These are phyloP conservation scores for Bombylius discolor DNA, from an alignment of 2,888 invertebrate species.

Conservation along the genomic window DNA sequence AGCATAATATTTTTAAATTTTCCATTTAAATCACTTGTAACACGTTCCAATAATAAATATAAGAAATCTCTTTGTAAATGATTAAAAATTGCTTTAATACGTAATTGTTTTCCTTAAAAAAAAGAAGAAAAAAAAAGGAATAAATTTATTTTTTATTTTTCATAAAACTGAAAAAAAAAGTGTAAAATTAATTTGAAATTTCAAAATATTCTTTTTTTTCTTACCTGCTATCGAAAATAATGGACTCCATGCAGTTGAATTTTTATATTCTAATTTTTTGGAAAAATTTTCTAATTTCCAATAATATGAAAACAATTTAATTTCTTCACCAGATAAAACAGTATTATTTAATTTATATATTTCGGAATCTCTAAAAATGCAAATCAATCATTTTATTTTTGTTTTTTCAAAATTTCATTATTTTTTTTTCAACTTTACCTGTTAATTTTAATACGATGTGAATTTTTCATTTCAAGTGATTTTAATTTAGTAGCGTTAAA, in stretches of 20 bases:
- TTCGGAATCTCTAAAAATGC: conserved; percentile 6
- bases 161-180: not conserved
- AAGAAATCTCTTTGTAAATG: conserved; percentile 35
- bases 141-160: not conserved
- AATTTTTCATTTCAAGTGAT: not conserved
- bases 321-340: conserved; percentile 17
- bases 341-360: conserved; percentile 14
- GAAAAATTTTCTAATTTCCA: conserved; percentile 35
- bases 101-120: conserved; percentile 27
- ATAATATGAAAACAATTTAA: conserved; percentile 32
- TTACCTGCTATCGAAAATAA: conserved; percentile 22
- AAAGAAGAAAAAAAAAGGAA: conserved; percentile 10
- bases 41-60: conserved; percentile 26
- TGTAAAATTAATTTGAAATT: conserved; percentile 7
- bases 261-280: conserved; percentile 20
- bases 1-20: conserved; percentile 24
- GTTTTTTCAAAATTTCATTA: not conserved
- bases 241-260: conserved; percentile 25
- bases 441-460: not conserved
- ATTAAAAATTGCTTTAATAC: conserved; percentile 29
- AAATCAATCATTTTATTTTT: not conserved
- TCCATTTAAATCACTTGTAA: conserved; percentile 15
- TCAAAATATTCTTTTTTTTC: not conserved
- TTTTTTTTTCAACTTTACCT: not conserved
- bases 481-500: not conserved